Conservation (phyloP, 2,113 vertebrate species). For the Lates calcarifer region DNA sequence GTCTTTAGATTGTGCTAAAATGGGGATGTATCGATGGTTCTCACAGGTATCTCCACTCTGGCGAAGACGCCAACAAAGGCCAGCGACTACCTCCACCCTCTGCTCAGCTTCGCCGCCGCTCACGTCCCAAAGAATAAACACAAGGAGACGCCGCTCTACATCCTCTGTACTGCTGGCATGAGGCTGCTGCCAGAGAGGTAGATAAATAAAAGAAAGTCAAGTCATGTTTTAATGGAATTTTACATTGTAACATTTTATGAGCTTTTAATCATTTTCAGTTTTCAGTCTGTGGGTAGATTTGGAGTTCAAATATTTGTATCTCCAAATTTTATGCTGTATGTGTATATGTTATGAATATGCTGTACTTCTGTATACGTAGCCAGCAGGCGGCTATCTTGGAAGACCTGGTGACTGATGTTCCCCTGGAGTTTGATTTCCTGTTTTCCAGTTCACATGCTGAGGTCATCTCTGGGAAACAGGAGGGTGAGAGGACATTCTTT, state of each 20-base stretch:
- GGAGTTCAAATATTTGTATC: too few relatives aligned
- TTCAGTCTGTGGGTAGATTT: too few relatives aligned
- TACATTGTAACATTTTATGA: too few relatives aligned
- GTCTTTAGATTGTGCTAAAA: not conserved
- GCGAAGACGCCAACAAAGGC: conserved; percentile 90
- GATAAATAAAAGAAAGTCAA: too few relatives aligned
- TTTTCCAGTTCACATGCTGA: conserved; percentile 96
- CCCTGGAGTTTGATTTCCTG: conserved; percentile 93
- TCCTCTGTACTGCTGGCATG: conserved; percentile 97
- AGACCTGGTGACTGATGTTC: conserved; percentile 93
- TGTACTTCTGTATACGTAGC: conserved; percentile 76
- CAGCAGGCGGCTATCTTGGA: conserved; percentile 95
- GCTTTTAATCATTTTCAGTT: too few relatives aligned
- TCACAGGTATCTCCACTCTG: conserved; percentile 86
- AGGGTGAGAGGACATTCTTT: conserved; percentile 86
- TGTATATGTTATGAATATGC: too few relatives aligned
- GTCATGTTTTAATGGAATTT: too few relatives aligned
- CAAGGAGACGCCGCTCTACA: conserved; percentile 96
- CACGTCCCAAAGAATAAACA: conserved; percentile 93
- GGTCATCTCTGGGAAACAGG: conserved; percentile 98
- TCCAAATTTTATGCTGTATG: too few relatives aligned
- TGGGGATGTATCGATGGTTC: too few relatives aligned
- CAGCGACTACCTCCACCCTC: conserved; percentile 94
- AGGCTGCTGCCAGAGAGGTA: conserved; percentile 93
- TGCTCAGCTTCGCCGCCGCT: conserved; percentile 92